Conservation (phyloP, 2,113 vertebrate species). For the Lanius ludovicianus region DNA sequence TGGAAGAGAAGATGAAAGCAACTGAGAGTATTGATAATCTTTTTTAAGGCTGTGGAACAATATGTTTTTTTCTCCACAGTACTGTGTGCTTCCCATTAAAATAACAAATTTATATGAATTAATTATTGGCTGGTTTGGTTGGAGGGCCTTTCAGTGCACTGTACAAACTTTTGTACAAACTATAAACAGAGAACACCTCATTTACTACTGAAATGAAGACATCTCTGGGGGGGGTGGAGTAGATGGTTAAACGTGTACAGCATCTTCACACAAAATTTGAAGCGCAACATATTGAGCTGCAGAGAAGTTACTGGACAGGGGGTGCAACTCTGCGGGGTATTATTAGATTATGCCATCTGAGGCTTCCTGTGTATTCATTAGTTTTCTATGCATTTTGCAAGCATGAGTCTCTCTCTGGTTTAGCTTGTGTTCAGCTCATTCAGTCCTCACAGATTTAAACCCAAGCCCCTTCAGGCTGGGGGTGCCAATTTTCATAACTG, state of each 20-base stretch:
- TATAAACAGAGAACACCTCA: neutral
- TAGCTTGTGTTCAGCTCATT: neutral
- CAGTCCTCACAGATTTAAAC: neutral
- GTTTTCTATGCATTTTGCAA: neutral
- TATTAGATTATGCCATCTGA: neutral
- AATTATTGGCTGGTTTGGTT: neutral
- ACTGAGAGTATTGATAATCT: neutral
- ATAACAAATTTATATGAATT: neutral
- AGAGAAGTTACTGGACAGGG: neutral
- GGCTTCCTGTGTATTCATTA: neutral
- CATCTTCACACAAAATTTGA: neutral
- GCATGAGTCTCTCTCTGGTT: neutral
- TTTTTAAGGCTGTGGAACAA: neutral
- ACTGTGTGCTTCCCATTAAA: neutral
- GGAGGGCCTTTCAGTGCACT: neutral
- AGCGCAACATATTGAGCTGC: neutral
- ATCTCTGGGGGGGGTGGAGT: neutral
- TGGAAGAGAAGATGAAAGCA: neutral
- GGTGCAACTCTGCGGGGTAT: neutral
- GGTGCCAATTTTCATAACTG: conserved; percentile 52
- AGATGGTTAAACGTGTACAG: neutral
- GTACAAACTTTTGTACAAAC: neutral
- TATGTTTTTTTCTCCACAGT: neutral
- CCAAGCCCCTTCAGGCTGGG: neutral
- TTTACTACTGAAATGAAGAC: neutral